These are phyloP conservation scores for Turdus rufiventris DNA, from an alignment of 2,113 vertebrate species.

Conservation along the genomic window DNA sequence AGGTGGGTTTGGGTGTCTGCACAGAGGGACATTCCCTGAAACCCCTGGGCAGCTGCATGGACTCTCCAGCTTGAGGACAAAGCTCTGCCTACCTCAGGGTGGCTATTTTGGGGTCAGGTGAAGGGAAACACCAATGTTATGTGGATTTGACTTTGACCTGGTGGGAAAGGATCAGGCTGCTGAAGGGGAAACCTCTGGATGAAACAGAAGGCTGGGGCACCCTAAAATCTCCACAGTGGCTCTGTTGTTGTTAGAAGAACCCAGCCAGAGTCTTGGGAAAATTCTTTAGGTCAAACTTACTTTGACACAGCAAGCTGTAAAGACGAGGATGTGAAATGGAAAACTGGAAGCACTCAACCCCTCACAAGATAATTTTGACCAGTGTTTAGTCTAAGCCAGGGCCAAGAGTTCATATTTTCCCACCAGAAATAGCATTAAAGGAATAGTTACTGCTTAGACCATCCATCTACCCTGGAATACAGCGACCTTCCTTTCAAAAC, in stretches of 20 bases:
- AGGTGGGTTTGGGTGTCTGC: neutral
- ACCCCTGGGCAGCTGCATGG: neutral
- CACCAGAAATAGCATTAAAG: neutral
- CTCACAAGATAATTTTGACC: neutral
- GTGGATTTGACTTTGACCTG: neutral
- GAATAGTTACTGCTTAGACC: neutral
- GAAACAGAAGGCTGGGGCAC: neutral
- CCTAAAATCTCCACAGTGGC: neutral
- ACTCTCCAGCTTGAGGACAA: neutral
- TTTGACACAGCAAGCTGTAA: neutral
- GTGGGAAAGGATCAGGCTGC: neutral
- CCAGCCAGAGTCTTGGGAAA: neutral
- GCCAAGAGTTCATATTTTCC: neutral
- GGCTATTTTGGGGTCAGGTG: rapidly evolving
- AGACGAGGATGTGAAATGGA: neutral
- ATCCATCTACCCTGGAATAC: neutral
- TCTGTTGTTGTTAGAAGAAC: neutral
- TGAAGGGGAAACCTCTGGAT: neutral
- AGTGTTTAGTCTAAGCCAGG: neutral
- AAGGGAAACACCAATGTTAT: rapidly evolving
- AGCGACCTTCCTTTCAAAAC: neutral
- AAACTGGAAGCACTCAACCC: neutral
- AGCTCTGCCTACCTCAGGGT: neutral
- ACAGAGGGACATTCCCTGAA: no score
- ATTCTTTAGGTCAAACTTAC: neutral